Conservation (phyloP, 2,113 vertebrate species). For the Dromas ardeola region DNA sequence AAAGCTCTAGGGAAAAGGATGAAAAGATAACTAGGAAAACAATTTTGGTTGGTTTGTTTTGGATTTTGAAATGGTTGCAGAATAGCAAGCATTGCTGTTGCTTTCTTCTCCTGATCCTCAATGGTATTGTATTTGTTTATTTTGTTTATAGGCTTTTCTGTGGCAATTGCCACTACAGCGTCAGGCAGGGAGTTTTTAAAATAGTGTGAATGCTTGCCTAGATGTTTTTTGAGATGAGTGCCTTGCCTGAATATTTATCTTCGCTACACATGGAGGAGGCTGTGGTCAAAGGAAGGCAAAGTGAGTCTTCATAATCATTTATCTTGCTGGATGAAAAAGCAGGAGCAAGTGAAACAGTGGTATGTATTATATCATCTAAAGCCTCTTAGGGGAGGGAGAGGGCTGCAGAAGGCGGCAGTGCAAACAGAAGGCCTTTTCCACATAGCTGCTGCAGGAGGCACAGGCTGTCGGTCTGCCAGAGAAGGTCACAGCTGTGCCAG, state of each 20-base stretch:
- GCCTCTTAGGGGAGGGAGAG: neutral
- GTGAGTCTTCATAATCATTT: neutral
- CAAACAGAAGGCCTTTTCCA: neutral
- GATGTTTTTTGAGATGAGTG: neutral
- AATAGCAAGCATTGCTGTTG: neutral
- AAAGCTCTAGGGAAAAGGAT: conserved; percentile 1
- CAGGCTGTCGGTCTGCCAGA: neutral
- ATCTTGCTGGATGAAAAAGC: neutral
- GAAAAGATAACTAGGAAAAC: neutral
- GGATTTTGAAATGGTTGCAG: neutral
- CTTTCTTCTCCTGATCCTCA: neutral
- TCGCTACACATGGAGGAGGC: neutral
- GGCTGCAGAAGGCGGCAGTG: neutral
- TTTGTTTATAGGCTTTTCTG: neutral
- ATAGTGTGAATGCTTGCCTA: neutral
- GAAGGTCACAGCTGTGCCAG: conserved; percentile 15
- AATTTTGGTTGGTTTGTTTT: neutral
- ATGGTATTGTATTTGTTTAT: neutral
- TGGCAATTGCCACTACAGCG: neutral
- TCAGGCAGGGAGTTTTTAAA: neutral
- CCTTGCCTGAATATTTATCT: neutral
- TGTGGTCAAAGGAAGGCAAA: neutral
- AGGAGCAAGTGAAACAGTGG: neutral
- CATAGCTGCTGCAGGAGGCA: neutral
- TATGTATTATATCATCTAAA: neutral